Percentiles rank a stretch among this genome's conserved stretches.
phyloP scores from a whole-genome alignment of 2,888 invertebrate species.

The Drosophila antonietae region DNA sequence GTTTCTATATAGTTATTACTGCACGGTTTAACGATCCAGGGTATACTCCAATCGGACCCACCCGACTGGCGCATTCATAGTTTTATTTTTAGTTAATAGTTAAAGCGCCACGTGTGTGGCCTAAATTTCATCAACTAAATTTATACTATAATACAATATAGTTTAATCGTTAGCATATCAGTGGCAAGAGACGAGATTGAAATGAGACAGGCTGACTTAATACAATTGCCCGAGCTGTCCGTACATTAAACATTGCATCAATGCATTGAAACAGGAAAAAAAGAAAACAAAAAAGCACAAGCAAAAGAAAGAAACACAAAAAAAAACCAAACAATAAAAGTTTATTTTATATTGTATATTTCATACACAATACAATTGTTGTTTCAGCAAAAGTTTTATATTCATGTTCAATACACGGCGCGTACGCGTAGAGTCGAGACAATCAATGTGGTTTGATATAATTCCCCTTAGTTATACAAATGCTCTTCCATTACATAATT shows the following conservation, averaged over 20 bases:
- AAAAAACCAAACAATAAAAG: slow-evolving; percentile 1
- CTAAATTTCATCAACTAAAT: slow-evolving; percentile 17
- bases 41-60: background rate
- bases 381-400: slow-evolving; percentile 42
- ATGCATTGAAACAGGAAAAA: slow-evolving; percentile 14
- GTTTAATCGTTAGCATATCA: slow-evolving; percentile 50
- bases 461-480: slow-evolving; percentile 53
- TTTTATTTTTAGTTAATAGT: slow-evolving; percentile 11
- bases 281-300: background rate
- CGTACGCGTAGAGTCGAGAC: slow-evolving; percentile 66
- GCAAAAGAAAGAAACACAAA: background rate
- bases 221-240: slow-evolving; percentile 23
- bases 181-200: slow-evolving; percentile 8
- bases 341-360: slow-evolving; percentile 53
- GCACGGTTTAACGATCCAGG: background rate
- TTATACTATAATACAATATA: slow-evolving; percentile 1
- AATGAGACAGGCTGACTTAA: slow-evolving; percentile 3
- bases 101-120: slow-evolving; percentile 27
- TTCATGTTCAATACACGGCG: slow-evolving; percentile 33
- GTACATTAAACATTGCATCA: slow-evolving; percentile 31
- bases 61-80: background rate
- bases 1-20: too few relatives aligned
- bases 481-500: slow-evolving; percentile 51
- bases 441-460: slow-evolving; percentile 77
- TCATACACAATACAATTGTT: slow-evolving; percentile 53